Evolutionary conservation across 2,888 invertebrate species (phyloP), one percentile per base, ranked within the genome.

Genomic region (Eurois occulta): DNA sequence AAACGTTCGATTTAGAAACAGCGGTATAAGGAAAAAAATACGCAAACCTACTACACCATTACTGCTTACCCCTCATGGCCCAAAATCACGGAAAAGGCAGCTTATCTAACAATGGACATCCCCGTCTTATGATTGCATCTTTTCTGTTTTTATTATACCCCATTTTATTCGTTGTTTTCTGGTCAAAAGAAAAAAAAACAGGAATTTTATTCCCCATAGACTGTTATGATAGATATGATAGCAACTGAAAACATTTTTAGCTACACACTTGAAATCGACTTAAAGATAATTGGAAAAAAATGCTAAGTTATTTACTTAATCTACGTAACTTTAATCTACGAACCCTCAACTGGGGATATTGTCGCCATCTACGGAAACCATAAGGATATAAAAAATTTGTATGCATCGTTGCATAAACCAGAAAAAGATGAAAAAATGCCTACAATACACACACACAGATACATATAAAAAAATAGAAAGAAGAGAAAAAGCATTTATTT

Each of bases 41-140:
- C 10, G 7, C 4, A 28, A 66, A 35, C 16, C 18, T 24, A 32
- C 46, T 46, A 24, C n/a, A 35, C 21, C 35, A 55, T 43, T n/a
- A 55, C 16, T 55, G n/a, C 58, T 46, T 62, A n/a, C 28, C 43
- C 35, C 16, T 67, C 28, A 79, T 67, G 81, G 52, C 16, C 10
- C 7, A 52, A 74, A 48, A 60, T 83, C 84, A 83, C 73, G 81
- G 58, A 71, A 82, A 64, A 74, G n/a, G 52, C 68, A 64, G 68
- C 79, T 82, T 82, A 82, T 75, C 74, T 65, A 32, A 68, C 71
- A 84, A 75, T 60, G 55, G 41, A 60, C 48, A 24, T 5, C 38
- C 46, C 38, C 71, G 8, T 46, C 41, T 24, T n/a, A 24, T 68
- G 68, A 74, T 72, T 68, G 32, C 60, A 82, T 83, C 70, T 74